A percentile compares a stretch with the other conserved stretches of the same genome.
Evolutionary conservation across 2,888 invertebrate species (phyloP).

Genomic region (Xestia ashworthii): DNA sequence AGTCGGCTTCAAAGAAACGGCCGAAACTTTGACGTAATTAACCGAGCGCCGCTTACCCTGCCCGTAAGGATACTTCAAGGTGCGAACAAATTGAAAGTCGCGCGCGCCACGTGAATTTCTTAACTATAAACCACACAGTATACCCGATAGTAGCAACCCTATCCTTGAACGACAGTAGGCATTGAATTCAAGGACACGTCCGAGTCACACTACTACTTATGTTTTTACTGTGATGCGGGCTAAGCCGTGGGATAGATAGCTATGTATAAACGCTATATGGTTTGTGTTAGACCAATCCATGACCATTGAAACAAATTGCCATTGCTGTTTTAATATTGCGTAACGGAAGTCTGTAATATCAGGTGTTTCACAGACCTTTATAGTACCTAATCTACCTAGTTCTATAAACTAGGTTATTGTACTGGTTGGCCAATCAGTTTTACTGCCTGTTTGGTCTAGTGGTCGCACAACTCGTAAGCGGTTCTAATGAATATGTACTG

Average conservation of each 20-base stretch:
- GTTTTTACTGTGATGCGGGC: too few species aligned
- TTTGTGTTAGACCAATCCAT: conserved; percentile 1
- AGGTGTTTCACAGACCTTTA: conserved; percentile 16
- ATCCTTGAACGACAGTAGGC: too few species aligned
- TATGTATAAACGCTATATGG: not conserved
- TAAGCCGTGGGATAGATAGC: not conserved
- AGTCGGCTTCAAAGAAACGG: too few species aligned
- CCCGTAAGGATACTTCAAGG: too few species aligned
- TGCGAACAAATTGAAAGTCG: too few species aligned
- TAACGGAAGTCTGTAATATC: conserved; percentile 33
- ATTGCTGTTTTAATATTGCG: conserved; percentile 42
- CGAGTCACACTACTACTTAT: too few species aligned
- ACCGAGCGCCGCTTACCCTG: too few species aligned
- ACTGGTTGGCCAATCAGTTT: conserved; percentile 1
- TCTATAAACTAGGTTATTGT: not conserved
- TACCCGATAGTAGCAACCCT: too few species aligned
- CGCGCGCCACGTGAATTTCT: too few species aligned
- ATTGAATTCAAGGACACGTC: too few species aligned
- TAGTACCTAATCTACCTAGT: not conserved
- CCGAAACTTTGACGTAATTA: too few species aligned
- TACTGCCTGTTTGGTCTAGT: not conserved
- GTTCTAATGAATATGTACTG: not conserved
- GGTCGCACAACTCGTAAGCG: not conserved
- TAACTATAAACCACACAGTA: too few species aligned
- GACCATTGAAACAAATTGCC: conserved; percentile 3